phyloP scores from a whole-genome alignment of 2,797 vertebrate genomes.

The Chloroceryle amazona region DNA sequence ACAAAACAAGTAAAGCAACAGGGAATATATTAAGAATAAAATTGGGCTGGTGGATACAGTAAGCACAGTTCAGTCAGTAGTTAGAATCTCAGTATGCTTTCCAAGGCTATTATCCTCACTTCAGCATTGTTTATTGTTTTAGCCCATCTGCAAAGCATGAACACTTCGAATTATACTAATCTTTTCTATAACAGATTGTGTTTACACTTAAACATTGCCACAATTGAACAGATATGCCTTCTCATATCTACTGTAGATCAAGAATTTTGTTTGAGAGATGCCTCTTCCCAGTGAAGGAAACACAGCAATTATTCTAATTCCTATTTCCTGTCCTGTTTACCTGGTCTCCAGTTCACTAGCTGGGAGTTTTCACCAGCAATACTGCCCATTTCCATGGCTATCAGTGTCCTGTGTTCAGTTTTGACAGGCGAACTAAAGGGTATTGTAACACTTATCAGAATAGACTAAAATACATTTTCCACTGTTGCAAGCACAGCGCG shows the following conservation, averaged over 20 bases:
- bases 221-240: not conserved
- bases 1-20: not conserved
- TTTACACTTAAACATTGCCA: not conserved
- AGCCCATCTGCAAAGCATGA: constrained; percentile 1
- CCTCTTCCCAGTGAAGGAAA: not conserved
- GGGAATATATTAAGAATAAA: constrained; percentile 21
- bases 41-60: not conserved
- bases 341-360: not conserved
- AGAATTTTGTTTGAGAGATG: not conserved
- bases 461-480: not conserved
- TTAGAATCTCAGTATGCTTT: not conserved
- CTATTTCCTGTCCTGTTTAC: not conserved
- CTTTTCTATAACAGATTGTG: not conserved
- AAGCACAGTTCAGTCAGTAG: not conserved
- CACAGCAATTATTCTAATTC: not conserved
- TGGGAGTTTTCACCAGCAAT: not conserved
- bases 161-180: not conserved
- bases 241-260: not conserved
- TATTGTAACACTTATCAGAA: not conserved
- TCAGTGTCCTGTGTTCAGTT: not conserved
- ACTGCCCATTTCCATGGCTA: not conserved
- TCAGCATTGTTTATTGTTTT: not conserved
- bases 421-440: not conserved
- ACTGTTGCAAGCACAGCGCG: not conserved
- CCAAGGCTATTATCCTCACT: not conserved